A percentile compares a stretch with the other conserved stretches of the same genome.
phyloP scores from a whole-genome alignment of 2,888 invertebrate species.

The Petrophora chlorosata region DNA sequence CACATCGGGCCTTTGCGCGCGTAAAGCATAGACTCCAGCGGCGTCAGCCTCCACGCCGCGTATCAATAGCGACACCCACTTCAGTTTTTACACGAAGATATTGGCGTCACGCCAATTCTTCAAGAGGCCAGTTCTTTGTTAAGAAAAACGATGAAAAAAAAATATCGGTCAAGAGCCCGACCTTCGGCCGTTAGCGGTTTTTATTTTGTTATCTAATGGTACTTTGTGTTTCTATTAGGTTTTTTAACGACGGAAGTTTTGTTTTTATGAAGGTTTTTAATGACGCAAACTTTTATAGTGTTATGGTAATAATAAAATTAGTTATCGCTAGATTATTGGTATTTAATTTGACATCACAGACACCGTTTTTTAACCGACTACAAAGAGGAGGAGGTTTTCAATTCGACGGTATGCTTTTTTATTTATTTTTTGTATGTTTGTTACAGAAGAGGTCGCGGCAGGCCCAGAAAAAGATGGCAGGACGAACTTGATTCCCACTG shows the following conservation, averaged over 20 bases:
- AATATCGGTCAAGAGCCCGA: not conserved
- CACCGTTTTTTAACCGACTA: not conserved
- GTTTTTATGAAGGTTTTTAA: too few species aligned
- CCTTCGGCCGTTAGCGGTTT: not conserved
- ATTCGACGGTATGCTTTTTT: not conserved
- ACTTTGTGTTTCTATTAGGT: too few species aligned
- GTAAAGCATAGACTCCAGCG: not conserved
- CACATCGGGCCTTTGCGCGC: too few species aligned
- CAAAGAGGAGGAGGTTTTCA: not conserved
- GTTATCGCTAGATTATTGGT: too few species aligned
- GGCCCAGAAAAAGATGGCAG: too few species aligned
- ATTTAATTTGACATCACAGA: too few species aligned
- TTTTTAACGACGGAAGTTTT: too few species aligned
- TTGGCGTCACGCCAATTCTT: not conserved
- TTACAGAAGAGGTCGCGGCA: too few species aligned
- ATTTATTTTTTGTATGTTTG: too few species aligned
- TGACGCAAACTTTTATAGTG: too few species aligned
- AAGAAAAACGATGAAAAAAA: not conserved
- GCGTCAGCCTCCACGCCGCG: not conserved
- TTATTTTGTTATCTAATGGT: not conserved
- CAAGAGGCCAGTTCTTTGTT: not conserved
- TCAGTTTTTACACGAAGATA: not conserved
- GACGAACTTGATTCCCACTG: too few species aligned
- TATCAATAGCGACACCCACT: not conserved
- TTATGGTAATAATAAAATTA: too few species aligned